Evolutionary conservation across 2,797 vertebrate species (phyloP).

Genomic region (Nasua narica): DNA sequence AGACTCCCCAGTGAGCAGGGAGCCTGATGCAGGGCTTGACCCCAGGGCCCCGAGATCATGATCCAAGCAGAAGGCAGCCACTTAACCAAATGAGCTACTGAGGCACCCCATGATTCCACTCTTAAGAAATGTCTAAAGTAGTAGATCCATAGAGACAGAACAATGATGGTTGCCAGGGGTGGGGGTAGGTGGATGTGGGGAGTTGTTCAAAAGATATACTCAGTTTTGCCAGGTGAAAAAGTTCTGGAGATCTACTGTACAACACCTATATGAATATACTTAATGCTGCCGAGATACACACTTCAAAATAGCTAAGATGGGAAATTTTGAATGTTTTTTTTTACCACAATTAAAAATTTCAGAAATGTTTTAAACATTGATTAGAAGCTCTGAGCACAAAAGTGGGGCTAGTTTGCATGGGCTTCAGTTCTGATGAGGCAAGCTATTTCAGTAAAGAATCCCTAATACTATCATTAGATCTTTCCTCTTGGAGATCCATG

Average conservation of each 20-base stretch:
- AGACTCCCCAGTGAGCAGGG: not conserved
- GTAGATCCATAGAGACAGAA: not conserved
- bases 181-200: not conserved
- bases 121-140: not conserved
- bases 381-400: not conserved
- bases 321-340: not conserved
- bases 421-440: not conserved
- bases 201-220: not conserved
- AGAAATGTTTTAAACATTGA: not conserved
- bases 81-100: not conserved
- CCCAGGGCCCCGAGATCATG: not conserved
- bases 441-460: not conserved
- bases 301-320: not conserved
- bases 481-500: not conserved
- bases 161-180: not conserved
- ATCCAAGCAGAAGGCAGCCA: not conserved
- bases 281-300: not conserved
- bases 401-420: not conserved
- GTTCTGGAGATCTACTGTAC: not conserved
- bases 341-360: not conserved
- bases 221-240: not conserved
- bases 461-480: too few species aligned
- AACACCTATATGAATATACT: not conserved
- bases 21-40: not conserved
- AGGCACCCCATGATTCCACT: not conserved